Base-by-base conservation (phyloP, 1,140 invertebrate genomes). In the Onthophagus taurus region DNA sequence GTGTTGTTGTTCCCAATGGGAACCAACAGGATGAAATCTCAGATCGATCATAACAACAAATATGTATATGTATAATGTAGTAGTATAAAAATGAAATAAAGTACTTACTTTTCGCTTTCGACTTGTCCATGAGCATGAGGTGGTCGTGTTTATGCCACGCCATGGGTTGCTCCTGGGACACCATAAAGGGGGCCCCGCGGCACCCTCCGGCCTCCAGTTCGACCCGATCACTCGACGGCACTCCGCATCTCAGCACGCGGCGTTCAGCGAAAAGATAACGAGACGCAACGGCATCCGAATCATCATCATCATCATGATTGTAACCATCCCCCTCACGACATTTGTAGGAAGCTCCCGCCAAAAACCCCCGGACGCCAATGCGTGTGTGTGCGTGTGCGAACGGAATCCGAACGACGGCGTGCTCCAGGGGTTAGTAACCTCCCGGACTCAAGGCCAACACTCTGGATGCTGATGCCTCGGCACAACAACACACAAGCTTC, bases 81-180 rank as follows among this genome's bases (percentile, higher is more conserved):
- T n/a, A n/a, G n/a, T n/a, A n/a, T n/a, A n/a, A n/a, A n/a, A n/a
- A n/a, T n/a, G n/a, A 26, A 26, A 7, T 26, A 26, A 7, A 26
- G n/a, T 18, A 74, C 76, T 76, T 66, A 81, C 78, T 67, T 76
- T 80, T 80, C 54, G 72, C 72, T 69, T 79, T 80, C 61, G 73
- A 74, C 63, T 80, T 78, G 64, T 81, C 78, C 72, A 80, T 76
- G 54, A 78, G 72, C 72, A 80, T 76, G 63, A 79, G 72, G 61
- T 79, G 76, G 66, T 83, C 77, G 64, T 81, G 77, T 61, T 77
- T 78, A 63, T 80, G 79, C 77, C 77, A 80, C 69, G 76, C 75
- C 67, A 73, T 74, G 66, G 71, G 69, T 26, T 26, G 23, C 66
- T 70, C 67, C 64, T 68, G 68, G 57, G 71, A 68, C 68, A 71